Conservation (phyloP, 2,797 vertebrate genomes). For the Okamejei kenojei region DNA sequence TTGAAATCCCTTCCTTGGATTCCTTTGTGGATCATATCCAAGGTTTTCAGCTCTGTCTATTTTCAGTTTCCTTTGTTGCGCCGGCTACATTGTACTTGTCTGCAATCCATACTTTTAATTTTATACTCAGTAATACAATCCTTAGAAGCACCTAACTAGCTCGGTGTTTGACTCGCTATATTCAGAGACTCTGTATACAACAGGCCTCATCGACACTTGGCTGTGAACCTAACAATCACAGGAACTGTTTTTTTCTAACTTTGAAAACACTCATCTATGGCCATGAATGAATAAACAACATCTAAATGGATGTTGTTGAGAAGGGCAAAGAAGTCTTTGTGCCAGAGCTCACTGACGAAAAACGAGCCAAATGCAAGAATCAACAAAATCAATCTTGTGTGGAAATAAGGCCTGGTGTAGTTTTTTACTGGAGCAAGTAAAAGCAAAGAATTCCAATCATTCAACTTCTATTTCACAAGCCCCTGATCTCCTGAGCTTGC, state of each 20-base stretch:
- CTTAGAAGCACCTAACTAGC: too few species aligned
- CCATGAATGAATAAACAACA: background rate
- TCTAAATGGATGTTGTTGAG: slow-evolving; percentile 65
- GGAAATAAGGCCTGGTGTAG: slow-evolving; percentile 71
- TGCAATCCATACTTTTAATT: too few species aligned
- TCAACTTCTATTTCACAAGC: background rate
- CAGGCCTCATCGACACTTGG: too few species aligned
- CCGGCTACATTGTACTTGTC: too few species aligned
- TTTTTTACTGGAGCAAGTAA: slow-evolving; percentile 71
- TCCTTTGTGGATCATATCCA: too few species aligned
- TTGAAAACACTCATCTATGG: too few species aligned
- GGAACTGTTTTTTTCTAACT: background rate
- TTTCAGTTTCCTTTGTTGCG: too few species aligned
- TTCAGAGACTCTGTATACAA: too few species aligned
- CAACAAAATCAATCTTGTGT: slow-evolving; percentile 72
- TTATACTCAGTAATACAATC: too few species aligned
- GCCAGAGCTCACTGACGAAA: slow-evolving; percentile 69
- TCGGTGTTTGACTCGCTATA: too few species aligned
- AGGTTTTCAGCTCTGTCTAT: too few species aligned
- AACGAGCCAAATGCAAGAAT: slow-evolving; percentile 69
- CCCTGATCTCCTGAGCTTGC: background rate
- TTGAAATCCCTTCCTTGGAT: too few species aligned
- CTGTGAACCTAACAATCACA: background rate
- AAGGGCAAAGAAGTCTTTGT: slow-evolving; percentile 77
- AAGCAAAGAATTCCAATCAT: slow-evolving; percentile 59